Evolutionary conservation across 2,888 invertebrate genomes (phyloP), one percentile per base, ranked within the genome.

Genomic region (Sericinus montela): DNA sequence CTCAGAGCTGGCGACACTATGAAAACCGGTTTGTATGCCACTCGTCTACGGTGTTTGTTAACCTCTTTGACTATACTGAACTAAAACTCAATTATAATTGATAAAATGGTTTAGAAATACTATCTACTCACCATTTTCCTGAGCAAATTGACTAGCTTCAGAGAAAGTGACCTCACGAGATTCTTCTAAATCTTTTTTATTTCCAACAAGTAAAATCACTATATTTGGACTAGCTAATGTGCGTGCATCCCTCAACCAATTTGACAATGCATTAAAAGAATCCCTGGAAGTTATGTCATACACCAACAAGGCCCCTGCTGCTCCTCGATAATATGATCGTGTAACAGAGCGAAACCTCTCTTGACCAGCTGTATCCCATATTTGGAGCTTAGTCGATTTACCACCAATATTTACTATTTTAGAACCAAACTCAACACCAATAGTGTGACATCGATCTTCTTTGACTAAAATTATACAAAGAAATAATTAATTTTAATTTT

Each of bases 281-380:
- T 97, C 97, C 46, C 97, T 90, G 41, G 96, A 93, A 36, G 97
- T 96, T 55, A 96, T 95, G 69, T 97, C 97, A 75, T 97, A 97
- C 0, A 97, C 97, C 16, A 97, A 89, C 28, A 97, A 85, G 25
- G 97, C 97, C n/a, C 97, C 97, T 40, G 97, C 97, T 10, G 97
- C 97, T 2, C 97, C 97, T 54, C 95, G 87, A 76, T 95, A 95
- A 70, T 95, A 95, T 23, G 94, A 94, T 39, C 94, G 90, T 0
- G 93, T 94, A 53, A 99, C 99, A 39, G 98, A 98, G 63, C 98
- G 93, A 81, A 99, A 99, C 71, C 98, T 92, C 85, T 99, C 98
- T 75, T 99, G 98, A 0, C 99, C 99, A 29, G 99, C 99, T 4
- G 99, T 99, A 62, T 94, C 94, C 94, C 94, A 94, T 67, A 94